These are phyloP conservation scores for Mythimna pallens DNA, from an alignment of 2,888 invertebrate species.

Conservation along the genomic window DNA sequence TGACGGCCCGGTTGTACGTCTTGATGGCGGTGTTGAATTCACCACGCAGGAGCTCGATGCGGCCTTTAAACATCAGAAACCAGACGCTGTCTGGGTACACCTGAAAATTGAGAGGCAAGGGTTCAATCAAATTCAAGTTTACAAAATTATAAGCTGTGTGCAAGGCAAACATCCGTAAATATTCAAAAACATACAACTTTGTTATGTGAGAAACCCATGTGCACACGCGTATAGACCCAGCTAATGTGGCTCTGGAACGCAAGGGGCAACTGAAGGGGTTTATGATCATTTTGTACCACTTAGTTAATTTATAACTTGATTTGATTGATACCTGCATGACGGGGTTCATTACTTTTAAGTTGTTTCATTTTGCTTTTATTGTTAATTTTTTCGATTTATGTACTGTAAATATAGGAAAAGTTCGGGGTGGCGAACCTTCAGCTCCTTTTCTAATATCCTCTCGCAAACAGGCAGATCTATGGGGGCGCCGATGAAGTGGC, in stretches of 20 bases:
- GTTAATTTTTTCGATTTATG: too few species aligned
- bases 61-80: conserved; percentile 97
- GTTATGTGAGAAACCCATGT: too few species aligned
- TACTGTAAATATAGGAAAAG: too few species aligned
- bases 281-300: too few species aligned
- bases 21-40: conserved; percentile 93
- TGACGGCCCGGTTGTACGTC: conserved; percentile 95
- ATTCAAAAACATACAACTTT: too few species aligned
- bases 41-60: conserved; percentile 95
- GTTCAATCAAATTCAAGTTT: neutral
- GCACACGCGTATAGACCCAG: too few species aligned
- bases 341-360: too few species aligned
- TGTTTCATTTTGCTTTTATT: too few species aligned
- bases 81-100: conserved; percentile 96
- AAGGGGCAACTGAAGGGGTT: too few species aligned
- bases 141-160: neutral
- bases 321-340: too few species aligned
- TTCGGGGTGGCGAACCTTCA: conserved; percentile 89
- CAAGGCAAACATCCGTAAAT: neutral
- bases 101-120: conserved; percentile 64
- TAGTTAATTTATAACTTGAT: too few species aligned
- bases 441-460: conserved; percentile 91
- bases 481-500: conserved; percentile 95
- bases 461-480: conserved; percentile 95
- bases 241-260: too few species aligned